Conservation (phyloP, 2,888 invertebrate genomes). For the Clostera curtula region DNA sequence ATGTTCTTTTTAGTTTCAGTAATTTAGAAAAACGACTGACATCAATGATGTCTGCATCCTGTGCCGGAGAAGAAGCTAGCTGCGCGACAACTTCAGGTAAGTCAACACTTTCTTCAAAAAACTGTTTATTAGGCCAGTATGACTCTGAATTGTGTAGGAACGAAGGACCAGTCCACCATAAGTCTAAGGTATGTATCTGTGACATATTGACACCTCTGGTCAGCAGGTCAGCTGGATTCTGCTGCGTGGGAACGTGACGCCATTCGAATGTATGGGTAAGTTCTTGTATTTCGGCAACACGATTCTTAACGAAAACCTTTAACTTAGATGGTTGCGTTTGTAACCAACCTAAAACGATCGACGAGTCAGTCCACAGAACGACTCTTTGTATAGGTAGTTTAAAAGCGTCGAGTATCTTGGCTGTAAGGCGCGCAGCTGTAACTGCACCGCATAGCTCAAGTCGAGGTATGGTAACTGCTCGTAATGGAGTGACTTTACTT, state of each 20-base stretch:
- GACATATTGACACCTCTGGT: neutral
- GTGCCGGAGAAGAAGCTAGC: neutral
- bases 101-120: neutral
- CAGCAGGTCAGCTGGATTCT: neutral
- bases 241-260: neutral
- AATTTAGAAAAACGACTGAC: neutral
- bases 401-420: neutral
- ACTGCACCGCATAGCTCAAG: neutral
- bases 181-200: neutral
- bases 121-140: neutral
- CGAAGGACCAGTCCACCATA: neutral
- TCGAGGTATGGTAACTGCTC: neutral
- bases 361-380: neutral
- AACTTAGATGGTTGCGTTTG: neutral
- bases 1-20: neutral
- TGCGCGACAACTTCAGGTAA: neutral
- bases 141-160: neutral
- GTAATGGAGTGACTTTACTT: neutral
- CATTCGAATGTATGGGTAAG: neutral
- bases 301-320: too few species aligned
- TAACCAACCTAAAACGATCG: neutral
- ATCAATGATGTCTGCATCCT: neutral
- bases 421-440: neutral
- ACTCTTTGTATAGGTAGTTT: neutral
- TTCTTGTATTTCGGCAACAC: too few species aligned